These are phyloP conservation scores for Pagetopsis macropterus DNA, from an alignment of 2,797 vertebrate species.

Conservation along the genomic window DNA sequence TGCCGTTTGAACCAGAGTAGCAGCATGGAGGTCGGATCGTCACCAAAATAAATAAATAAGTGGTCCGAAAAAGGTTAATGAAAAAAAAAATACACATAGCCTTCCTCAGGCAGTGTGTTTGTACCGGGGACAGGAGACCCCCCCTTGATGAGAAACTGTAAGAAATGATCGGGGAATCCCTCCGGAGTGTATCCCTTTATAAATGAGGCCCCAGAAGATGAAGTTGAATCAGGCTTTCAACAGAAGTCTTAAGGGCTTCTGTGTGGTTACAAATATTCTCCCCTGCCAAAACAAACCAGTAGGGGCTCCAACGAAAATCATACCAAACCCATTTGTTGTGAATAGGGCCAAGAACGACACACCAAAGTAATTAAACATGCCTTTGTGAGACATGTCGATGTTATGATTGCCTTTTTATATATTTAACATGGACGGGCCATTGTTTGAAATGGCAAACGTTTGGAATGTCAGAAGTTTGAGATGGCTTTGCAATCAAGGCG, in stretches of 20 bases:
- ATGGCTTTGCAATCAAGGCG: not conserved
- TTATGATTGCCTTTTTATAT: not conserved
- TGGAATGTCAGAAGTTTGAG: not conserved
- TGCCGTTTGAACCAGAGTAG: no score
- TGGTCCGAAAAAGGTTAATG: no score
- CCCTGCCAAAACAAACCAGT: conserved; percentile 34
- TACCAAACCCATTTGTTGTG: not conserved
- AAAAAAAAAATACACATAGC: no score
- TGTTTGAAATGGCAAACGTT: not conserved
- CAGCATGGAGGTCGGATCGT: no score
- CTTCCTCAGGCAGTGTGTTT: no score
- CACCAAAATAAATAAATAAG: no score
- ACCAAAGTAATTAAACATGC: not conserved
- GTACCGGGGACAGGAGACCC: no score
- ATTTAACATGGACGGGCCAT: not conserved
- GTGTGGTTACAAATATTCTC: conserved; percentile 21
- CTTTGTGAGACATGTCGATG: not conserved
- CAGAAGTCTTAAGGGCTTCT: conserved; percentile 22
- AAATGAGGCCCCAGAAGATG: not conserved
- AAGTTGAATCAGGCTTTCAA: conserved; percentile 37
- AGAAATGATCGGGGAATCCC: no score
- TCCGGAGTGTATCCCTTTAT: no score
- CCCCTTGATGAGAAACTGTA: no score
- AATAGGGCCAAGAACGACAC: conserved; percentile 5
- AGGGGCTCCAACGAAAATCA: not conserved